phyloP scores from a whole-genome alignment of 2,797 vertebrate species.

The Tokudaia muenninki region DNA sequence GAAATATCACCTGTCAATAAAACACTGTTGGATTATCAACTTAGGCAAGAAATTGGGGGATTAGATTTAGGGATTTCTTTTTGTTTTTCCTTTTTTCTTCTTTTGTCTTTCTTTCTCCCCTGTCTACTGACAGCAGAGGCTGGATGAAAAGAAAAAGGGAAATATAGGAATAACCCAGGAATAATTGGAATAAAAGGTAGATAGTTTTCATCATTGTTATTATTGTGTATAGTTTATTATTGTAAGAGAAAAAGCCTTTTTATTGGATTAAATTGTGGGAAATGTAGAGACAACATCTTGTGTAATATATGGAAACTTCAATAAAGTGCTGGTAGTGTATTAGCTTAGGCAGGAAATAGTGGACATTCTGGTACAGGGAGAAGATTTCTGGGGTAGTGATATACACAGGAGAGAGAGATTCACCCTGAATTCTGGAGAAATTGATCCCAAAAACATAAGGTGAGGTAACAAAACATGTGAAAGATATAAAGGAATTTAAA shows the following conservation, averaged over 20 bases:
- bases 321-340: neutral
- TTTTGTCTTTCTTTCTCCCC: neutral
- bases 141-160: neutral
- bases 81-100: neutral
- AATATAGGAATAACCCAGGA: neutral
- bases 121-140: neutral
- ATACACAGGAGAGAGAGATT: neutral
- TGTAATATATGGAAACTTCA: neutral
- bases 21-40: neutral
- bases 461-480: neutral
- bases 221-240: neutral
- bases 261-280: neutral
- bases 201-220: neutral
- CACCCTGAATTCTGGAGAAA: neutral
- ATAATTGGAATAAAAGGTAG: neutral
- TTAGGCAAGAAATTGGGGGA: neutral
- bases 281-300: neutral
- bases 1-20: neutral
- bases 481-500: neutral
- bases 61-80: neutral
- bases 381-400: neutral
- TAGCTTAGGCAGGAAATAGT: neutral
- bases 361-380: neutral
- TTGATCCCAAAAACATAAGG: neutral
- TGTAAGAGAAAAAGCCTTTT: neutral